Conservation (phyloP, 1,140 invertebrate genomes). For the Drosophila busckii region DNA sequence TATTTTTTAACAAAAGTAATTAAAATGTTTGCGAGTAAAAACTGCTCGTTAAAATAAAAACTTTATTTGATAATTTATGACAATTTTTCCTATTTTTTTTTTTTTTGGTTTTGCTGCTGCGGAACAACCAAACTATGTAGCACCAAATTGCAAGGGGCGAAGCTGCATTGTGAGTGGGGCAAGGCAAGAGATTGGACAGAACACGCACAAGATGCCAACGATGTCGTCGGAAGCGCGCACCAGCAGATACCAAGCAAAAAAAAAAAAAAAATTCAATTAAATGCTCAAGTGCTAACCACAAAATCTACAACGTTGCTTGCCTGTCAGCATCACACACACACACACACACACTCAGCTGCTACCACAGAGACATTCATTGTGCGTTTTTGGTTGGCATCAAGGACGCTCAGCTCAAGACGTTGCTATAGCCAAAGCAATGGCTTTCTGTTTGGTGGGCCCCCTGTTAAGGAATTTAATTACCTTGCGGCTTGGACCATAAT, state of each 20-base stretch:
- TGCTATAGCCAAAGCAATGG: not conserved
- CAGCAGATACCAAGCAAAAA: no score
- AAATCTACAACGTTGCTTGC: slow-evolving; percentile 26
- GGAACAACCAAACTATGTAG: slow-evolving; percentile 58
- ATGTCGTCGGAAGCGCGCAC: slow-evolving; percentile 27
- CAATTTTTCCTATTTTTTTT: no score
- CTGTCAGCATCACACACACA: slow-evolving; percentile 11
- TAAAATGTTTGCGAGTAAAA: slow-evolving; percentile 16
- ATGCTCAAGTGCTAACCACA: slow-evolving; percentile 59
- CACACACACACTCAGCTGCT: slow-evolving; percentile 34
- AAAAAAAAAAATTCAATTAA: slow-evolving; percentile 70
- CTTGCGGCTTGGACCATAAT: slow-evolving; percentile 57
- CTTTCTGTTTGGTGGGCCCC: slow-evolving; percentile 40
- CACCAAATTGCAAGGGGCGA: not conserved
- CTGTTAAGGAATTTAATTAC: slow-evolving; percentile 67
- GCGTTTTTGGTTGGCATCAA: slow-evolving; percentile 27
- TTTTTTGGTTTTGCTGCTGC: slow-evolving; percentile 29
- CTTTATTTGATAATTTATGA: slow-evolving; percentile 67
- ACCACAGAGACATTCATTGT: slow-evolving; percentile 56
- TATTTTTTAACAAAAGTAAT: slow-evolving; percentile 7
- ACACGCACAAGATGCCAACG: slow-evolving; percentile 45
- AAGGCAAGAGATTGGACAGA: slow-evolving; percentile 10
- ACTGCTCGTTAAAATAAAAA: slow-evolving; percentile 50
- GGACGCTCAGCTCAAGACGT: slow-evolving; percentile 33
- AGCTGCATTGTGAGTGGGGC: not conserved